Base-by-base conservation (phyloP, 2,888 invertebrate species). In the Trissolcus japonicus region DNA sequence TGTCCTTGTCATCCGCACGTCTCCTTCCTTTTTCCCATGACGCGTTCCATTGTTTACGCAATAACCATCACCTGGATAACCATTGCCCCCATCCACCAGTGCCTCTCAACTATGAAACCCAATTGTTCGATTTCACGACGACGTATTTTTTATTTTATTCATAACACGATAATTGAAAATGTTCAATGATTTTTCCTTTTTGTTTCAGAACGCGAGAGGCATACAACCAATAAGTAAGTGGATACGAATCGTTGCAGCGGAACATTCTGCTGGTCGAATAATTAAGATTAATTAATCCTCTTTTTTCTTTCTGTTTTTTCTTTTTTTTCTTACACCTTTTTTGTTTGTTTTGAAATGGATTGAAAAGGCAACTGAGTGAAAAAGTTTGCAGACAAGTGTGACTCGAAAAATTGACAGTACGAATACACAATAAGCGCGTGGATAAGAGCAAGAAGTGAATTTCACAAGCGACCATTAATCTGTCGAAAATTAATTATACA, bases 131-230 rank as follows among this genome's bases (percentile, higher is more conserved):
- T 35, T 35, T 35, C 35, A 46, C 46, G 14, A 46, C n/a, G 46
- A 46, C 43, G 13, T 43, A 6, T 46, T 16, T 16, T 14, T 46
- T 46, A 11, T 16, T 13, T 46, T 14, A 16, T n/a, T 46, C 16
- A 46, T 43, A 7, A 11, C 7, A 35, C 43, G 21, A 19, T 57
- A 13, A 17, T 51, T 19, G 25, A 25, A 46, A 40, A 35, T 40
- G 14, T 48, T 60, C 41, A 25, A 11, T 16, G 11, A 7, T 3
- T 76, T 69, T 61, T 81, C 72, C 80, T 79, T 29, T 84, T 84
- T 90, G 87, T 91, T 91, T 82, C 90, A 91, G 91, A 90, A 86
- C 90, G 90, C 77, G 91, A 91, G 82, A 89, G 90, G 82, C 90
- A 90, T 81, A 82, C 83, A 80, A 82, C 89, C 76, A 89, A 85